Evolutionary conservation across 2,888 invertebrate species (phyloP), one percentile per base, ranked within the genome.

Genomic region (Zygaena filipendulae): DNA sequence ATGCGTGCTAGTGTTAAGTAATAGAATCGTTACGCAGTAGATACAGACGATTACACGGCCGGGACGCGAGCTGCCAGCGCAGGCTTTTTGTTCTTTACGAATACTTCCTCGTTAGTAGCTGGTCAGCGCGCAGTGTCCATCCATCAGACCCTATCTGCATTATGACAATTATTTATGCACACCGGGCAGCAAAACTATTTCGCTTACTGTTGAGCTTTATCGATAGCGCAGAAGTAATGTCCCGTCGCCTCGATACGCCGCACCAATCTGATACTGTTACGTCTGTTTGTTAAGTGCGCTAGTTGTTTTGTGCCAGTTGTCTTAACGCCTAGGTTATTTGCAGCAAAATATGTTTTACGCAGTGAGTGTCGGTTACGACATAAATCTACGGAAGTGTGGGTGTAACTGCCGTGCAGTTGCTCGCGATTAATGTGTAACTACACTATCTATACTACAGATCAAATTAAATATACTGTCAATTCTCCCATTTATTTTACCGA

Each of bases 101-200:
- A 41, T 46, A 50, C 53, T 71, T 70, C 63, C 70, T 72, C 61
- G 70, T 70, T 68, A 69, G 54, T 42, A 41, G 45, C 48, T 43
- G 45, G 40, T 7, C 5, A 7, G 16, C 16, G 45, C 48, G 42
- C 53, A 40, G 51, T 43, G 51, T 52, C 55, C 66, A 77, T 79
- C 75, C 71, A 70, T 75, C 77, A 75, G 53, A 37, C 50, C 47
- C 61, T 77, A 75, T 79, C 79, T 74, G 50, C 58, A 64, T 66
- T 72, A 75, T 77, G 77, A 79, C 74, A 79, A 75, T 74, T 71
- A 79, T 79, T 79, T 79, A 79, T 77, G 74, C 69, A 68, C 57
- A 50, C 64, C 55, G 63, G 59, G 56, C 57, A 52, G 67, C 64
- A 66, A 68, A 72, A 70, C 72, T 75, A 75, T 77, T 75, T 70